These are phyloP conservation scores for Cylindroiulus punctatus DNA, from an alignment of 2,888 invertebrate species.

Conservation along the genomic window DNA sequence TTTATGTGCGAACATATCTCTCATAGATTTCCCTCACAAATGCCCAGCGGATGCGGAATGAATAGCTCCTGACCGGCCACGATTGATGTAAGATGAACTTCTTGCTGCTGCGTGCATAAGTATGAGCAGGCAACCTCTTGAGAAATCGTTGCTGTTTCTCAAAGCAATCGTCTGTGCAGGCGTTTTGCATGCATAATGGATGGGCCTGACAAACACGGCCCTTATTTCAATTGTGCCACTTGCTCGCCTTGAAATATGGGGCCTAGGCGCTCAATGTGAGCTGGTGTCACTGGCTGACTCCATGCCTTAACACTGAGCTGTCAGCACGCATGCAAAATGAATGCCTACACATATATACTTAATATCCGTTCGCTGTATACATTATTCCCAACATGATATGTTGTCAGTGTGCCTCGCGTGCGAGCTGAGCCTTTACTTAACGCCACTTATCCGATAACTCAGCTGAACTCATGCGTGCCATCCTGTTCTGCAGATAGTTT, in stretches of 20 bases:
- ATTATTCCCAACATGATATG: neutral
- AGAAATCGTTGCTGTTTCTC: constrained; percentile 17
- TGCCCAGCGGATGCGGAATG: constrained; percentile 1
- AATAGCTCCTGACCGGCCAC: neutral
- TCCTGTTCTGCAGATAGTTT: neutral
- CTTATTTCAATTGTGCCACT: constrained; percentile 5
- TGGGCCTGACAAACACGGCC: neutral
- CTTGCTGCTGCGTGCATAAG: neutral
- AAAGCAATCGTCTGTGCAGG: neutral
- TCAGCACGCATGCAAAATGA: constrained; percentile 1
- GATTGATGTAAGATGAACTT: neutral
- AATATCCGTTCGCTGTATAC: neutral
- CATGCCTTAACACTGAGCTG: neutral
- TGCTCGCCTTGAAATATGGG: neutral
- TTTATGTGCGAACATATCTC: neutral
- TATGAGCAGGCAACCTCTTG: neutral
- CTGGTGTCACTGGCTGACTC: neutral
- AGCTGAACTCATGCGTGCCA: neutral
- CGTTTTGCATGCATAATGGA: constrained; percentile 23
- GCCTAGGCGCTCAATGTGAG: neutral
- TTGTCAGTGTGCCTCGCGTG: neutral
- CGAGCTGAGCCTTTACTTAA: constrained; percentile 20
- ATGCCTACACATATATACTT: neutral
- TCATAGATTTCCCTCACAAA: neutral
- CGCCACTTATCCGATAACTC: neutral